These are phyloP conservation scores for Lates japonicus DNA, from an alignment of 2,797 vertebrate species.

Conservation along the genomic window DNA sequence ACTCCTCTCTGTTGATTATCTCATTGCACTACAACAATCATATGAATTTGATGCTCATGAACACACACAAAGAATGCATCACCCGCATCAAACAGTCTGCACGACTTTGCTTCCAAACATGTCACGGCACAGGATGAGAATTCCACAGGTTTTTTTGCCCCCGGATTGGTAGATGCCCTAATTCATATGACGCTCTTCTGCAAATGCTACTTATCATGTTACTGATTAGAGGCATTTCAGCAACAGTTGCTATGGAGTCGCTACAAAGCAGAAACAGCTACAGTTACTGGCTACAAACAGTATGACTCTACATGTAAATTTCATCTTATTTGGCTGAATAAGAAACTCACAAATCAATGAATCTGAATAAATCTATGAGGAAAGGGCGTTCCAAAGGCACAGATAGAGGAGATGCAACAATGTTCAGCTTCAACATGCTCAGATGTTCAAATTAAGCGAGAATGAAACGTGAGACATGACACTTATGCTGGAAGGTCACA, in stretches of 20 bases:
- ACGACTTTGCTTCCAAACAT: slow-evolving; percentile 34
- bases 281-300: neutral
- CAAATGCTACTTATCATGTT: neutral
- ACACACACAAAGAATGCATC: slow-evolving; percentile 23
- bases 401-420: too few species aligned
- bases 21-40: slow-evolving; percentile 35
- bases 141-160: neutral
- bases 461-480: too few species aligned
- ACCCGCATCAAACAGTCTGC: neutral
- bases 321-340: neutral
- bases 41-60: slow-evolving; percentile 36
- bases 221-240: neutral
- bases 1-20: slow-evolving; percentile 51
- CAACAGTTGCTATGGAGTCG: neutral
- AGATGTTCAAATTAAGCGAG: too few species aligned
- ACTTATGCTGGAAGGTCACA: too few species aligned
- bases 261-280: neutral
- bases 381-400: too few species aligned
- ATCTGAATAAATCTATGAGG: too few species aligned
- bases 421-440: too few species aligned
- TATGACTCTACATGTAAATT: neutral
- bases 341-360: too few species aligned
- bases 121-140: neutral
- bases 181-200: neutral
- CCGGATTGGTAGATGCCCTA: neutral